These are phyloP conservation scores for Harlomillsia oculata DNA, from an alignment of 1,140 invertebrate genomes.

Conservation along the genomic window DNA sequence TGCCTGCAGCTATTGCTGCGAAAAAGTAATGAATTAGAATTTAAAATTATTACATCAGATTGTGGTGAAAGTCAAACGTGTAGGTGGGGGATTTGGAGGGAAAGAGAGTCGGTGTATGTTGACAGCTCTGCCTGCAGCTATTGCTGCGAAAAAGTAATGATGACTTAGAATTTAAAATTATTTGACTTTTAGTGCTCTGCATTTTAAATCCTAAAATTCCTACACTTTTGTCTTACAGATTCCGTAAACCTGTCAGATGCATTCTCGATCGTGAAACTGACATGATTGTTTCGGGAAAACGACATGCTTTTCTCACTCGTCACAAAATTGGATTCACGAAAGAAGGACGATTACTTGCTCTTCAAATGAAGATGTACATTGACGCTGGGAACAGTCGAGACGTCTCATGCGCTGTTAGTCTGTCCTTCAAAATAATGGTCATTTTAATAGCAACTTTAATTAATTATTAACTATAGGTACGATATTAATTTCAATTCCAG, in stretches of 20 bases:
- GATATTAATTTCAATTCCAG: slow-evolving; percentile 13
- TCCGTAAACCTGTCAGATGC: slow-evolving; percentile 43
- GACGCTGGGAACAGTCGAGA: slow-evolving; percentile 45
- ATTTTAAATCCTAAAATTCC: slow-evolving; percentile 36
- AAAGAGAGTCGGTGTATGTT: slow-evolving; percentile 45
- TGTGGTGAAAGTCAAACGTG: slow-evolving; percentile 43
- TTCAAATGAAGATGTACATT: slow-evolving; percentile 42
- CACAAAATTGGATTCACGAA: slow-evolving; percentile 46
- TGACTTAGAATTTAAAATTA: not conserved
- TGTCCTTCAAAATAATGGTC: no score
- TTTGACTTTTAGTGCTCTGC: not conserved
- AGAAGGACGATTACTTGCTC: slow-evolving; percentile 41
- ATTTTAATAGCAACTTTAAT: no score
- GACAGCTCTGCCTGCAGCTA: slow-evolving; percentile 41
- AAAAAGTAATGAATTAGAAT: slow-evolving; percentile 43
- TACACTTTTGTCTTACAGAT: slow-evolving; percentile 33
- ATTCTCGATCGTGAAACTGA: slow-evolving; percentile 49
- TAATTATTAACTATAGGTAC: no score
- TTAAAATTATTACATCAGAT: slow-evolving; percentile 41
- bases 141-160: not conserved
- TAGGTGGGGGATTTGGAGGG: slow-evolving; percentile 53
- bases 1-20: slow-evolving; percentile 46
- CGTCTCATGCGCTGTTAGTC: slow-evolving; percentile 41
- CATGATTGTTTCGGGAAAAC: slow-evolving; percentile 47
- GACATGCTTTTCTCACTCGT: slow-evolving; percentile 47